Evolutionary conservation across 2,888 invertebrate species (phyloP), one percentile per base, ranked within the genome.

Genomic region (Polymixis flavicincta): DNA sequence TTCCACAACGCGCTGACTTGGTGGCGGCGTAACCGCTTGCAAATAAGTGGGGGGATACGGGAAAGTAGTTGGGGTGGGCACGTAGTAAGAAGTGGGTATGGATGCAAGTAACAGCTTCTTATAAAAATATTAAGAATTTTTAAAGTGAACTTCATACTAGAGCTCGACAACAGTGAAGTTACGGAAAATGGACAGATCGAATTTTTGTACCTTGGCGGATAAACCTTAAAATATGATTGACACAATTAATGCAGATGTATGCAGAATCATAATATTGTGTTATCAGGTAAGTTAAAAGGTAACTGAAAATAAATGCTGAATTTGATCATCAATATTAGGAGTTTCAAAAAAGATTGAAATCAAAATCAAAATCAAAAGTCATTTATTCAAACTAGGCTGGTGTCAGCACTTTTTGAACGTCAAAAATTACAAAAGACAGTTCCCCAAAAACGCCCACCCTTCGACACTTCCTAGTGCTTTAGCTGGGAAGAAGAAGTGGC

Each of bases 1-100:
- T 76, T 83, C 63, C 74, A 78, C 84, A 88, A 88, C 78, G 84
- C 82, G 90, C 90, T 89, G 89, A 89, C 77, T 79, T 60, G n/a
- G 77, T 76, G 73, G 28, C 50, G 72, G 25, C 72, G 37, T 80
- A 75, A 78, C 80, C 80, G 69, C 80, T 88, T 84, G 85, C 83
- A 89, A 90, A 87, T 87, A 89, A 76, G 66, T 66, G 48, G 17
- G 42, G 13, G 17, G 0, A 76, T 73, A 85, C 75, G 78, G 75
- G 50, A 11, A 22, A 0, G 1, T 14, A 66, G 57, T 78, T 71
- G 63, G 65, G 25, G 37, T 32, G 52, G 75, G 28, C 42, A 74
- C 71, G 74, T 32, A 22, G 14, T n/a, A 1, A 25, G 5, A 22
- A 28, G 37, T 50, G 22, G n/a, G 8, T 13, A 25, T n/a, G 9